Conservation (phyloP, 1,140 invertebrate species). For the Ooceraea biroi region DNA sequence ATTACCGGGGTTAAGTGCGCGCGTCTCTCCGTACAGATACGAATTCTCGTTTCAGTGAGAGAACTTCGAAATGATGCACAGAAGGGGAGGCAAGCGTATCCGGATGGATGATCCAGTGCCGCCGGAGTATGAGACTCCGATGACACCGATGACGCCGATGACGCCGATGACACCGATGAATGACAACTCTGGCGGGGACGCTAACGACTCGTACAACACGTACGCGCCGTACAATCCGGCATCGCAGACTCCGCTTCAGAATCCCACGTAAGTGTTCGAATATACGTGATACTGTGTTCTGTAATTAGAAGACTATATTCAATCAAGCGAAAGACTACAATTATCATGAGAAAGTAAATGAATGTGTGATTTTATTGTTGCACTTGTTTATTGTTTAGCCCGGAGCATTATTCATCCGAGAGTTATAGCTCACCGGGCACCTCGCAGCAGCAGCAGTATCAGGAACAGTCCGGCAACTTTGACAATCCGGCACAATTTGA, state of each 20-base stretch:
- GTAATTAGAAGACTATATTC: background rate
- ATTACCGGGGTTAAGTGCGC: background rate
- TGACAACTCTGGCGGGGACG: constrained; percentile 86
- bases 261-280: constrained; percentile 80
- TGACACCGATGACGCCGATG: constrained; percentile 93
- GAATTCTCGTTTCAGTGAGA: background rate
- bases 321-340: too few relatives aligned
- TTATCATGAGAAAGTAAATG: too few relatives aligned
- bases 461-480: constrained; percentile 79
- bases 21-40: background rate
- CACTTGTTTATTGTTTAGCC: too few relatives aligned
- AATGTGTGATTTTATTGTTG: too few relatives aligned
- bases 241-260: constrained; percentile 85
- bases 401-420: constrained; percentile 84
- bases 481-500: constrained; percentile 83
- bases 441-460: constrained; percentile 82
- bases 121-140: constrained; percentile 93
- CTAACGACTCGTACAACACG: constrained; percentile 84
- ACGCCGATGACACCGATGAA: constrained; percentile 91
- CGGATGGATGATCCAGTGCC: constrained; percentile 95
- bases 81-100: constrained; percentile 94
- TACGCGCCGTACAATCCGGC: constrained; percentile 85
- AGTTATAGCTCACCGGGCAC: constrained; percentile 82
- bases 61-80: constrained; percentile 88
- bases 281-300: background rate